A percentile compares a stretch with the other conserved stretches of the same genome.
Conservation (phyloP, 1,140 invertebrate genomes). For the Rhopalosiphum maidis region DNA sequence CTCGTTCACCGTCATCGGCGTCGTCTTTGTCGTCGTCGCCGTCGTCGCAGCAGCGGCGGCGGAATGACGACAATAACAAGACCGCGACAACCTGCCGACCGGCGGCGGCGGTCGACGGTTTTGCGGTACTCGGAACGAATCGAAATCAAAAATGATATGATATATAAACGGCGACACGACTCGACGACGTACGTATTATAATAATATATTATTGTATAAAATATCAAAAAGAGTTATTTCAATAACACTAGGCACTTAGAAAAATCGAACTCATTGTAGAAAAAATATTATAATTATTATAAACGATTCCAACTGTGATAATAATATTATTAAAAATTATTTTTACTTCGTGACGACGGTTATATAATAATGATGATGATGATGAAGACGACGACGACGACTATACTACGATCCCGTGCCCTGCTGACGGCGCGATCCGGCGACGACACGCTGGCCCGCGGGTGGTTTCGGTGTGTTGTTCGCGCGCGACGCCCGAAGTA, state of each 20-base stretch:
- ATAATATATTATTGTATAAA: too few relatives aligned
- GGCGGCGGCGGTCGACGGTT: not conserved
- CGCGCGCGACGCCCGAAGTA: slow-evolving; percentile 23
- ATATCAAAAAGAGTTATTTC: too few relatives aligned
- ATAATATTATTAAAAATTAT: not conserved
- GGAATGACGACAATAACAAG: not conserved
- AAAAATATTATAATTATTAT: too few relatives aligned
- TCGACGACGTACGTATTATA: too few relatives aligned
- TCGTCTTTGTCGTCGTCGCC: not conserved
- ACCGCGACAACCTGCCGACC: not conserved
- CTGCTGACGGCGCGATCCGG: not conserved
- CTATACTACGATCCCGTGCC: not conserved
- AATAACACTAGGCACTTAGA: too few relatives aligned
- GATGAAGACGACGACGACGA: not conserved
- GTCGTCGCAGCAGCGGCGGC: not conserved
- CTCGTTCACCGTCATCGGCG: not conserved
- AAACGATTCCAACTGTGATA: too few relatives aligned
- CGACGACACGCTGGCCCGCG: not conserved
- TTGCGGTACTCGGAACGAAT: not conserved
- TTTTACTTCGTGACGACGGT: not conserved
- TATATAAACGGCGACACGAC: too few relatives aligned
- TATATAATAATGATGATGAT: too few relatives aligned
- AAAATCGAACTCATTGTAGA: too few relatives aligned
- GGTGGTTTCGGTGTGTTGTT: not conserved
- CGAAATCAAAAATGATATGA: too few relatives aligned